Percentiles rank a stretch among this genome's conserved stretches.
These are phyloP conservation scores for Tetheella fluctuosa DNA, from an alignment of 2,888 invertebrate genomes.

Conservation along the genomic window DNA sequence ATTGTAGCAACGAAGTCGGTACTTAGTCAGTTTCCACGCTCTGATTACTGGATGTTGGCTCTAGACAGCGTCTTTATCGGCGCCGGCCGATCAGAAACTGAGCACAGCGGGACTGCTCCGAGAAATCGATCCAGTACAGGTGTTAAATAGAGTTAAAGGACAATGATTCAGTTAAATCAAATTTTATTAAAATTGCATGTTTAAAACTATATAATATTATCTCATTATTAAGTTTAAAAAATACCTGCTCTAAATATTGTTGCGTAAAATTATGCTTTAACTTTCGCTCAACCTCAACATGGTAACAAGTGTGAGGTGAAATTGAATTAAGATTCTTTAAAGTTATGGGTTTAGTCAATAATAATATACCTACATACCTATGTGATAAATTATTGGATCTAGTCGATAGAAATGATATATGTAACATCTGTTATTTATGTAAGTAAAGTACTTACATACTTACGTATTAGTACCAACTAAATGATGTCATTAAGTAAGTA, in stretches of 20 bases:
- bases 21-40: conserved; percentile 82
- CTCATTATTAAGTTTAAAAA: no score
- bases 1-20: conserved; percentile 67
- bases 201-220: background rate
- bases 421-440: background rate
- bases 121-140: conserved; percentile 48
- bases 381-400: background rate
- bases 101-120: conserved; percentile 55
- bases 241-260: background rate
- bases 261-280: no score
- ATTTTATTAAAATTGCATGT: background rate
- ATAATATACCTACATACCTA: no score
- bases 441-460: no score
- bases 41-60: conserved; percentile 84
- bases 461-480: no score
- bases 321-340: no score
- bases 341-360: no score
- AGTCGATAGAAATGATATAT: background rate
- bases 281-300: no score
- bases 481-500: no score
- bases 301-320: no score
- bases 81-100: conserved; percentile 69
- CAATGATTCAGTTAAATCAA: background rate
- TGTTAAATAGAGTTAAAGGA: background rate
- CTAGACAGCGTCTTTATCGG: conserved; percentile 81